Conservation (phyloP, 2,113 vertebrate species). For the Atrichornis clamosus region DNA sequence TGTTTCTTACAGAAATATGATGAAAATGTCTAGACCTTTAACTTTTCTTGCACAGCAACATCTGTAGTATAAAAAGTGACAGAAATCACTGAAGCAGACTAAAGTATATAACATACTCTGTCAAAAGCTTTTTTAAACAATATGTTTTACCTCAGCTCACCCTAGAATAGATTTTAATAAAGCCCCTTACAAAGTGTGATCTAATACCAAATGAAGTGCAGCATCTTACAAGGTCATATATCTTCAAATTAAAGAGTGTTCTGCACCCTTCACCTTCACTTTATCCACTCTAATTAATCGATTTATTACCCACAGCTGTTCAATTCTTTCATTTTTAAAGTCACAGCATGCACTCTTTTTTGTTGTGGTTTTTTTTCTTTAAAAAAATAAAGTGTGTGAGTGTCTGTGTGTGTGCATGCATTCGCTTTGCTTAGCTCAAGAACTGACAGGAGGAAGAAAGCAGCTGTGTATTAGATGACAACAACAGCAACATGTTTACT, state of each 20-base stretch:
- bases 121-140: conserved; percentile 53
- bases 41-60: conserved; percentile 7
- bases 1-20: conserved; percentile 53
- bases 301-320: conserved; percentile 42
- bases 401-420: not conserved
- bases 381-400: not conserved
- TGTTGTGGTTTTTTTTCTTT: not conserved
- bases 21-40: conserved; percentile 51
- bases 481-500: conserved; percentile 17
- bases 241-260: conserved; percentile 51
- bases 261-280: conserved; percentile 53
- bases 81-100: conserved; percentile 51
- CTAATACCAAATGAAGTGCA: conserved; percentile 60
- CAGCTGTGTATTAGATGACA: not conserved
- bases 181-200: conserved; percentile 49
- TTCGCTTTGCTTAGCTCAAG: conserved; percentile 15
- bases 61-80: conserved; percentile 36
- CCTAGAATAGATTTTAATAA: conserved; percentile 57
- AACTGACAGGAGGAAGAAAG: conserved; percentile 22
- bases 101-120: conserved; percentile 55
- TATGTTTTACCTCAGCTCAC: conserved; percentile 55
- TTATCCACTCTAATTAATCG: conserved; percentile 49
- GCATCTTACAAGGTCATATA: conserved; percentile 54
- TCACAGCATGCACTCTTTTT: not conserved
- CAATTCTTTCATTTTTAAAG: conserved; percentile 20